Evolutionary conservation across 2,888 invertebrate genomes (phyloP).

Genomic region (Terebella lapidaria): DNA sequence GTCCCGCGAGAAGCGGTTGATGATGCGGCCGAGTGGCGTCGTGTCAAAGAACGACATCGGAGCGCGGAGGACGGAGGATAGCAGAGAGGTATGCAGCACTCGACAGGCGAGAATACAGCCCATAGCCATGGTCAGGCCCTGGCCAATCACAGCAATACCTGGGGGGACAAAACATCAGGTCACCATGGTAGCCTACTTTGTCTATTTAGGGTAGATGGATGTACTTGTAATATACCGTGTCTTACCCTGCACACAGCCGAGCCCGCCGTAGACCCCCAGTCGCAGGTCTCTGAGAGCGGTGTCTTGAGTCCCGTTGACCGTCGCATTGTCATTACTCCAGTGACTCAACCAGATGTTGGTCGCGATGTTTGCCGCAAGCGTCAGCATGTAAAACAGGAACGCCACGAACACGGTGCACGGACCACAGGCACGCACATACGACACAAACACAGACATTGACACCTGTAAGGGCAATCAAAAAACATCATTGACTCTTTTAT

Average conservation of each 20-base stretch:
- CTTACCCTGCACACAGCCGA: constrained; percentile 31
- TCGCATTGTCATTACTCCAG: constrained; percentile 45
- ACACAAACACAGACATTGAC: constrained; percentile 3
- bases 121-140: constrained; percentile 16
- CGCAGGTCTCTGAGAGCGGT: constrained; percentile 36
- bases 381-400: constrained; percentile 36
- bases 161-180: not conserved
- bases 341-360: constrained; percentile 49
- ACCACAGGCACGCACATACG: constrained; percentile 32
- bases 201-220: not conserved
- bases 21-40: constrained; percentile 38
- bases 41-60: constrained; percentile 45
- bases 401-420: constrained; percentile 31
- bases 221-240: not conserved
- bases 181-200: no score
- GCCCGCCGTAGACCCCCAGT: constrained; percentile 55
- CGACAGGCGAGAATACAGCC: constrained; percentile 17
- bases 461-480: not conserved
- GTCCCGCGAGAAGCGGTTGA: constrained; percentile 41
- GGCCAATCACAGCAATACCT: constrained; percentile 17
- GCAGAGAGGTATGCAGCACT: constrained; percentile 17
- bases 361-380: constrained; percentile 38
- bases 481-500: no score
- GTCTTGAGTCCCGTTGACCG: constrained; percentile 26
- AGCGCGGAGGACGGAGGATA: constrained; percentile 30